phyloP scores from a whole-genome alignment of 2,888 invertebrate species.

The Zaprionus lineosus region DNA sequence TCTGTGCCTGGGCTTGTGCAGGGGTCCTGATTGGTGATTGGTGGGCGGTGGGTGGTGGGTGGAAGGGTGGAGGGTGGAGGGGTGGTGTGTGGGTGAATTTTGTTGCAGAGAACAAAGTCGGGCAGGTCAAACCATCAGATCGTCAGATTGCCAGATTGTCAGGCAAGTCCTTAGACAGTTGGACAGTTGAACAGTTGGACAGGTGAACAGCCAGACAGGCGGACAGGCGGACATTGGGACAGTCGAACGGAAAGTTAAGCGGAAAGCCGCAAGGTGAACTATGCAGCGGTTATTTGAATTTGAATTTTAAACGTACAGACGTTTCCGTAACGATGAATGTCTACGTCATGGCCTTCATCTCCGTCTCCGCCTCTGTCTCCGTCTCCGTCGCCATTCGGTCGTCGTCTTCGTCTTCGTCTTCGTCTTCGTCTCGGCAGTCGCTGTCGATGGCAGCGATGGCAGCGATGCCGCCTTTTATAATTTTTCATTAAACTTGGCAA shows the following conservation, averaged over 20 bases:
- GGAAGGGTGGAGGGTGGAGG: no score
- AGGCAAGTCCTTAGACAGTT: not conserved
- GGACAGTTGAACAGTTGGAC: slow-evolving; percentile 3
- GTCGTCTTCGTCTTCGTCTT: slow-evolving; percentile 6
- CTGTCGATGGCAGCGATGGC: slow-evolving; percentile 41
- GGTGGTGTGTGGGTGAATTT: no score
- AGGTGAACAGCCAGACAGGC: not conserved
- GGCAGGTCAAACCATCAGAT: not conserved
- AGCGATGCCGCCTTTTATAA: slow-evolving; percentile 72
- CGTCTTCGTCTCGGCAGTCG: slow-evolving; percentile 6
- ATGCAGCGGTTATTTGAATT: slow-evolving; percentile 58
- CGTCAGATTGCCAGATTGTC: not conserved
- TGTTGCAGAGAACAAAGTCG: not conserved
- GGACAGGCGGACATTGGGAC: not conserved
- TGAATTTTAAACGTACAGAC: slow-evolving; percentile 62
- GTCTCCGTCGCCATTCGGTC: slow-evolving; percentile 1
- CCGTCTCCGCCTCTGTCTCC: slow-evolving; percentile 2
- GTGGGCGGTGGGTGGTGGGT: no score
- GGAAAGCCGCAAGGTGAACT: slow-evolving; percentile 65
- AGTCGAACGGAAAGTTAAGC: slow-evolving; percentile 14
- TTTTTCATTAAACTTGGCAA: slow-evolving; percentile 81
- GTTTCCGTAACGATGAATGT: no score
- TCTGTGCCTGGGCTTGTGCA: not conserved
- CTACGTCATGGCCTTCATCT: no score
- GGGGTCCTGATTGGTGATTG: no score